Base-by-base conservation (phyloP, 1,140 invertebrate genomes). In the Heliothis subflexa region DNA sequence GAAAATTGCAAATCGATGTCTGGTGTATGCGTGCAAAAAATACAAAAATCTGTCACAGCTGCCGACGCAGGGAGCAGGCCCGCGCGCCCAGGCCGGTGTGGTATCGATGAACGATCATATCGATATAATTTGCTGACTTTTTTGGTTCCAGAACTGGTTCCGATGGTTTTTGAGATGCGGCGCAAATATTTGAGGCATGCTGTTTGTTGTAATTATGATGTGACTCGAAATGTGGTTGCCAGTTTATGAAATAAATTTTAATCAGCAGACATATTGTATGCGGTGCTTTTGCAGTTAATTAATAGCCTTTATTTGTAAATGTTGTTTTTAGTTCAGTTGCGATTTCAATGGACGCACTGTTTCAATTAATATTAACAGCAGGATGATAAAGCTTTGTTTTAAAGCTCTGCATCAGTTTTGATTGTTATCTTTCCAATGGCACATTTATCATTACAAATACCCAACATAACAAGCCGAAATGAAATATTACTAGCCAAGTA, bases 1-100 rank as follows among this genome's bases (percentile, higher is more conserved):
- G 84, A 86, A 90, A 88, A 91, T 89, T 88, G 88, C 88, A 87
- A 92, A 91, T 88, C 84, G 87, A 88, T 86, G 83, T 88, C 83
- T 86, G 83, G 72, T 62, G 78, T 40, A 81, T 80, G 73, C 81
- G 81, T 82, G 87, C 83, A 92, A 89, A 92, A 91, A 92, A 89
- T 86, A 85, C 79, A 70, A 88, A 25, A 86, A 87, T 86, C 81
- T 85, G 81, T 86, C 81, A 77, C 91, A 91, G 85, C 91, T 92
- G 91, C 87, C 79, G 79, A 71, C 47, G 54, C 18, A 50, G 18
- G 66, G 45, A 28, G 64, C 14, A 11, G 64, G 66, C 16, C 47
- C 66, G 68, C 52, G 49, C 40, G 13, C 64, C 16, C 12, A 68
- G 50, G 40, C 47, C 21, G 4, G 49, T 18, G 28, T 33, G 50